Percentiles rank a stretch among this genome's conserved stretches.
These are phyloP conservation scores for Empis livida DNA, from an alignment of 2,888 invertebrate genomes.

Conservation along the genomic window DNA sequence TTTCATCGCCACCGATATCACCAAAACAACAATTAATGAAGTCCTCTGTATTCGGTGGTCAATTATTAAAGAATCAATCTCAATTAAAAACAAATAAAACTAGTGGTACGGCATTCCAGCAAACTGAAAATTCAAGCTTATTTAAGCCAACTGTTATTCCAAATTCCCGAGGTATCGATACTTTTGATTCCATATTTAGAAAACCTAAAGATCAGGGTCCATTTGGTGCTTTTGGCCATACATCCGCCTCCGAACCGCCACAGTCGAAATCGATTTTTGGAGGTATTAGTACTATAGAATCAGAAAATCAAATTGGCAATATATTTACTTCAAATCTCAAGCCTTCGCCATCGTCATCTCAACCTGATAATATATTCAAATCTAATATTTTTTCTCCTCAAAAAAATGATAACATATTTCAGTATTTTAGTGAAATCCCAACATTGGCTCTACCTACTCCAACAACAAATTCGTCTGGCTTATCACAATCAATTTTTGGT, in stretches of 20 bases:
- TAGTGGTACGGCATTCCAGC: too few species aligned
- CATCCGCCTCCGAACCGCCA: too few species aligned
- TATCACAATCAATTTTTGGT: too few species aligned
- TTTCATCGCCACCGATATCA: constrained; percentile 17
- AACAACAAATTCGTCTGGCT: too few species aligned
- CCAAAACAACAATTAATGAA: constrained; percentile 15
- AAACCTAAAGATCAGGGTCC: too few species aligned
- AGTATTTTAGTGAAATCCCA: constrained; percentile 12
- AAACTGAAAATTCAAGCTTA: too few species aligned
- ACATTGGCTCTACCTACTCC: background rate
- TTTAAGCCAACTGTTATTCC: too few species aligned
- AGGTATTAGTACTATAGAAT: background rate
- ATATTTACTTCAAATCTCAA: constrained; percentile 13
- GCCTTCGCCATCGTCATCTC: constrained; percentile 10
- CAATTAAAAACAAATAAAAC: too few species aligned
- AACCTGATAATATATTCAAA: background rate
- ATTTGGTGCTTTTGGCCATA: too few species aligned
- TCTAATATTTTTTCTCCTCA: constrained; percentile 7
- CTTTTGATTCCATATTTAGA: too few species aligned
- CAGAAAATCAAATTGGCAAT: constrained; percentile 1
- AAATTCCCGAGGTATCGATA: too few species aligned
- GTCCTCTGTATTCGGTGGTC: background rate
- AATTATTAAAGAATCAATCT: background rate
- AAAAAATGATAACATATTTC: constrained; percentile 13
- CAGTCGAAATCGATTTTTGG: too few species aligned